Conservation (phyloP, 1,140 invertebrate genomes). For the Diprion similis region DNA sequence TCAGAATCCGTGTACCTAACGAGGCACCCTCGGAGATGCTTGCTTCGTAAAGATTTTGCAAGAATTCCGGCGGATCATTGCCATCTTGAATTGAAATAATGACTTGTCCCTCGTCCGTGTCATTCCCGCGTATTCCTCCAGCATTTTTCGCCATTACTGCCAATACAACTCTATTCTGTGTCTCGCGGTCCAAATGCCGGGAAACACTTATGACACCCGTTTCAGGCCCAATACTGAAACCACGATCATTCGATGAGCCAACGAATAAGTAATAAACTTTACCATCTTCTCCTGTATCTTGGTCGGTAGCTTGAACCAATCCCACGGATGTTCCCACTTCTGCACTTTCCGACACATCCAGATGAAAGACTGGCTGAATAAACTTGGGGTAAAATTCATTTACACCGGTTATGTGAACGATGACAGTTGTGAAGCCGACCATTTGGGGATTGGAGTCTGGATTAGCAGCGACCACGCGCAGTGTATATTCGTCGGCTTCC, state of each 20-base stretch:
- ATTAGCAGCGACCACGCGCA: conserved; percentile 87
- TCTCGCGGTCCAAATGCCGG: conserved; percentile 85
- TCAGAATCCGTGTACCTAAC: conserved; percentile 75
- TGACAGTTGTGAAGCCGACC: conserved; percentile 75
- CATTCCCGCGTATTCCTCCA: conserved; percentile 91
- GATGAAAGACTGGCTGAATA: conserved; percentile 88
- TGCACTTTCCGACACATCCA: conserved; percentile 93
- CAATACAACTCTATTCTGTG: conserved; percentile 86
- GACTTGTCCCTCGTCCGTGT: conserved; percentile 94
- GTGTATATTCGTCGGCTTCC: conserved; percentile 76
- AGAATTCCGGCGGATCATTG: conserved; percentile 93
- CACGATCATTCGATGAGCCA: conserved; percentile 90
- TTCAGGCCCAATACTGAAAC: conserved; percentile 86
- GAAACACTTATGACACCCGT: conserved; percentile 86
- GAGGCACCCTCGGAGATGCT: conserved; percentile 79
- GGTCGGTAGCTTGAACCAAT: conserved; percentile 86
- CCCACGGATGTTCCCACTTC: conserved; percentile 87
- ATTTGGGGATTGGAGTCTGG: conserved; percentile 77
- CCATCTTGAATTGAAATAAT: conserved; percentile 94
- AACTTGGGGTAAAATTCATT: conserved; percentile 96
- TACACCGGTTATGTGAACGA: conserved; percentile 83
- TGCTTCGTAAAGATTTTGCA: conserved; percentile 76
- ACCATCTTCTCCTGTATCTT: conserved; percentile 91
- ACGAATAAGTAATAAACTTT: conserved; percentile 91
- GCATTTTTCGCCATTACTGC: conserved; percentile 95